These are phyloP conservation scores for Sericinus montela DNA, from an alignment of 2,888 invertebrate genomes.

Conservation along the genomic window DNA sequence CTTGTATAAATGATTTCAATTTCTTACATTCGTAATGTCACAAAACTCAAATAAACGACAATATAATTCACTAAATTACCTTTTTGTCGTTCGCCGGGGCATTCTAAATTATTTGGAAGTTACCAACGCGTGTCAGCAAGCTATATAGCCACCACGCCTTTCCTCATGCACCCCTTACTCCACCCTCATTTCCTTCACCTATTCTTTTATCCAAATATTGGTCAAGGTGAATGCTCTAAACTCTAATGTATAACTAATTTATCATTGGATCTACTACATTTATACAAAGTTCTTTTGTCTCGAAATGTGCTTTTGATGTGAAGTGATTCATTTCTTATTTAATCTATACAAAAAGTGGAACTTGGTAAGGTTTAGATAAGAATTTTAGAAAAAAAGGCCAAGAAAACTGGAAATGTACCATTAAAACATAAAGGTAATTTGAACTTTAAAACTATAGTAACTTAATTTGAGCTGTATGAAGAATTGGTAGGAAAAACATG, in stretches of 20 bases:
- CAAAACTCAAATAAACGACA: conserved; percentile 4
- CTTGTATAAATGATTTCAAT: background rate
- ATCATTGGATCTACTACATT: background rate
- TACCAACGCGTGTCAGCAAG: conserved; percentile 3
- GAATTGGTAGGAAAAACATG: too few relatives aligned
- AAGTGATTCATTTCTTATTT: too few relatives aligned
- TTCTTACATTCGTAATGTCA: background rate
- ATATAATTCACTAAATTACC: conserved; percentile 1
- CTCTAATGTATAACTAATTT: conserved; percentile 2
- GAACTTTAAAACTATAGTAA: too few relatives aligned
- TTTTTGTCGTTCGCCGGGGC: conserved; percentile 5
- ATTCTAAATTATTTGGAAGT: conserved; percentile 1
- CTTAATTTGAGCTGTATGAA: too few relatives aligned
- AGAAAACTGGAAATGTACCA: too few relatives aligned
- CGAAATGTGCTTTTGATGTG: too few relatives aligned
- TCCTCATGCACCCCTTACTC: background rate
- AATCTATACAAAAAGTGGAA: too few relatives aligned
- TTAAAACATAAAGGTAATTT: too few relatives aligned
- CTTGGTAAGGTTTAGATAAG: too few relatives aligned
- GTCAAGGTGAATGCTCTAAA: conserved; percentile 9
- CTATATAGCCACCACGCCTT: conserved; percentile 1
- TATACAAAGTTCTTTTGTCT: too few relatives aligned
- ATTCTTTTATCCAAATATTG: conserved; percentile 4
- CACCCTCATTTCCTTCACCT: conserved; percentile 3
- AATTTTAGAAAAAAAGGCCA: too few relatives aligned